phyloP scores from a whole-genome alignment of 2,113 vertebrate genomes.

The Hoplias malabaricus region DNA sequence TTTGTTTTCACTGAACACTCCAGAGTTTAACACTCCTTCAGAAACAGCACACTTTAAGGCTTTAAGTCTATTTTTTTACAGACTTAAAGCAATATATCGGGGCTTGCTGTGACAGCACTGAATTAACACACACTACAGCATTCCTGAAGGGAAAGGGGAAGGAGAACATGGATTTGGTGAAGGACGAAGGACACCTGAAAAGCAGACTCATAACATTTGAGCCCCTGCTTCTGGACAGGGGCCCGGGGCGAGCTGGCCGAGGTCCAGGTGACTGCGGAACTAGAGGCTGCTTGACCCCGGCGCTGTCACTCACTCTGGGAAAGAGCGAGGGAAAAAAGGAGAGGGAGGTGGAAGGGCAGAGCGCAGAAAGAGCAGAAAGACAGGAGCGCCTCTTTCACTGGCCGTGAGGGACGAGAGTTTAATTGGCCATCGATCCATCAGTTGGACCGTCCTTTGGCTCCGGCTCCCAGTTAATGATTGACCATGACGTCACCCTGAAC shows the following conservation, averaged over 20 bases:
- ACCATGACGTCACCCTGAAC: conserved; percentile 48
- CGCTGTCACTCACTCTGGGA: conserved; percentile 52
- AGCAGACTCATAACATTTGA: conserved; percentile 45
- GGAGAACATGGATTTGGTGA: conserved; percentile 20
- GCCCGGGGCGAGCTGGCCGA: conserved; percentile 45
- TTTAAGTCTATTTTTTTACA: too few species aligned
- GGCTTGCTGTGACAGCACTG: conserved; percentile 16
- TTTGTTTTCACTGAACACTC: too few species aligned
- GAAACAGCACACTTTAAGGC: too few species aligned
- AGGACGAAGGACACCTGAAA: conserved; percentile 53
- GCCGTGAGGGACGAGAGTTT: conserved; percentile 70
- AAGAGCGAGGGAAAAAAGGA: conserved; percentile 43
- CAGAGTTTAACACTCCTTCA: too few species aligned
- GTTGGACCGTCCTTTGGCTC: conserved; percentile 57
- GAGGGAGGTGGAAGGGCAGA: conserved; percentile 49
- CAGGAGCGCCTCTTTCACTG: conserved; percentile 60
- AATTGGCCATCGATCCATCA: conserved; percentile 70
- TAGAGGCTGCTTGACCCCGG: conserved; percentile 45
- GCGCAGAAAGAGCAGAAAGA: conserved; percentile 39
- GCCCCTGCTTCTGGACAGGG: conserved; percentile 43
- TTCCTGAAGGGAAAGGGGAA: conserved; percentile 32
- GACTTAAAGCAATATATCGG: neutral
- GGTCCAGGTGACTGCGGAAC: conserved; percentile 56
- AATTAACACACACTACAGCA: conserved; percentile 19
- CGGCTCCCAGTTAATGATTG: conserved; percentile 40